Evolutionary conservation across 2,113 vertebrate species (phyloP), one percentile per base, ranked within the genome.

Genomic region (Trematocara zebra): DNA sequence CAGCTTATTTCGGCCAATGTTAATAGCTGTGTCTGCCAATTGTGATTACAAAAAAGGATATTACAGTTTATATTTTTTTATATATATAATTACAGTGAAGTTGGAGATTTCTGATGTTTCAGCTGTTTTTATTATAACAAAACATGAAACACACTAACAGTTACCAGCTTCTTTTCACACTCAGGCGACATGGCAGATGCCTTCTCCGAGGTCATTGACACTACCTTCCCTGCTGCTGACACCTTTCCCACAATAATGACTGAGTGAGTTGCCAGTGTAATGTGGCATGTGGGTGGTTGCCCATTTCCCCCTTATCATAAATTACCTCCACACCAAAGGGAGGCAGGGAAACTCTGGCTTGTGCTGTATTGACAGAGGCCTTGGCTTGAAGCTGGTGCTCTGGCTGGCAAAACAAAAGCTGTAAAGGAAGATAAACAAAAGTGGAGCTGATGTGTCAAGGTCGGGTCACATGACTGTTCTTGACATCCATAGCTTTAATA

Each of bases 361-460:
- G 37, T 35, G 2, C 26, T 2, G 42, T 28, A 40, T 1, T 26
- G 33, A 74, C 72, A 47, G 44, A 76, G 7, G 57, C n/a, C 7
- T 81, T 84, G 78, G 57, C 79, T 23, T 17, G 64, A 74, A 9
- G 14, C 15, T 4, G 5, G 15, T 8, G 64, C 33, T 10, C 26
- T 11, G 52, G 33, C 26, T 17, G 15, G 82, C 89, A 84, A 89
- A 88, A 81, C 28, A 40, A 47, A 54, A 82, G 57, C 56, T 4
- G 14, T 6, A 72, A 78, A 84, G 84, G 47, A 88, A 88, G 84
- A 82, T 91, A 89, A 91, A 89, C 72, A 88, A 59, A 79, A 40
- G 72, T 17, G 3, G 76, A 10, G 42, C 23, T 64, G 53, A 72
- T 17, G 14, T 35, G 20, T 69, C 44, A 35, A 53, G 78, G 86